Evolutionary conservation across 92 coral and sea anemone species (phyloP), one percentile per base, ranked within the genome.

Genomic region (Virgularia gustaviana): DNA sequence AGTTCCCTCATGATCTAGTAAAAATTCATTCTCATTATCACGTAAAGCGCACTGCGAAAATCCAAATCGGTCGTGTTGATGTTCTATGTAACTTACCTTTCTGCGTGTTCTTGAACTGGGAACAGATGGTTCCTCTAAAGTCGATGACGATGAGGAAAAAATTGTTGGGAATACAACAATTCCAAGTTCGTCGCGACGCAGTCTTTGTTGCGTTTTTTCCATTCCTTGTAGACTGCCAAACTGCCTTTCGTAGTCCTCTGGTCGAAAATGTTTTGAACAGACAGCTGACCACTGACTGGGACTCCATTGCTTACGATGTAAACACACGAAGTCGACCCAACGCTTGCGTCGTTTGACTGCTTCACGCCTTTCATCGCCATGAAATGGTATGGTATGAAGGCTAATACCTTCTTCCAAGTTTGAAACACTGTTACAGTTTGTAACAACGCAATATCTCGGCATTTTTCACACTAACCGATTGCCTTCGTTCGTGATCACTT

Each of bases 231-330:
- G n/a, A n/a, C n/a, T n/a, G n/a, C n/a, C n/a, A 4, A 29, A 4
- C 39, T 58, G 16, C 6, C 6, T 42, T 6, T 29, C 55, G 20
- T n/a, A 60, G 13, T 47, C 79, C 34, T 75, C 79, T n/a, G 45
- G 32, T 42, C 36, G 18, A 60, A 62, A 75, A 45, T 75, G 80
- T 49, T 45, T 45, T 22, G 80, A 76, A 73, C 73, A 61, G 18
- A 75, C 52, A 0, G 45, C 49, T 41, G 62, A 75, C 36, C 32
- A 51, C 22, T 51, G 34, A 8, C 23, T 75, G 10, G 72, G 79
- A 29, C 28, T 29, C 80, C 73, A 75, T 3, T 75, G 29, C 2
- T 62, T 30, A 6, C 37, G 80, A 24, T n/a, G 47, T 0, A 24
- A 60, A 34, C 59, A 29, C 6, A 75, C 63, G 36, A 75, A 75